Base-by-base conservation (phyloP, 2,888 invertebrate genomes). In the Sarcophaga variegata region DNA sequence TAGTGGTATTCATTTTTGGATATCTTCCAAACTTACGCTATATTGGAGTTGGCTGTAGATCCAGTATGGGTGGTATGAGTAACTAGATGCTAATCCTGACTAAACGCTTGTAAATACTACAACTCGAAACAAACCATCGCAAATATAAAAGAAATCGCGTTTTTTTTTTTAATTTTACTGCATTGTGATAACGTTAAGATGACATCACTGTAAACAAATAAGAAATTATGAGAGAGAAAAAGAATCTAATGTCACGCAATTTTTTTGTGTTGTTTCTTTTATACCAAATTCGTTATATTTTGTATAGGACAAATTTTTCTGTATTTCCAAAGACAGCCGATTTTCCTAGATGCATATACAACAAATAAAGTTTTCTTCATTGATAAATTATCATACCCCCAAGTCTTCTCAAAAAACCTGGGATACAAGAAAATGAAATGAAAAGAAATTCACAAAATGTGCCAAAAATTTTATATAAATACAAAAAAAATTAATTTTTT, bases 201-300 rank as follows among this genome's bases (percentile, higher is more conserved):
- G 54, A 17, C 54, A 54, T 14, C 54, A 54, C 54, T 54, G 54
- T 14, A 54, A 49, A 47, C 6, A 47, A 54, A 14, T 54, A 59
- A 45, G n/a, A 49, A 14, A 59, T 17, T 66, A 59, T 20, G 20
- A 78, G 25, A n/a, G 37, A 37, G 37, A 37, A 37, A 37, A 14
- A 20, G 6, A 62, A 12, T 54, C 60, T 67, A 83, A 72, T 86
- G 81, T 86, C 81, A 83, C 77, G 60, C 79, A 86, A 67, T 66
- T 82, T 62, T 79, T 81, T 54, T 14, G 17, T 70, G 45, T n/a
- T 12, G 11, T 70, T 69, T n/a, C 76, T 59, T 74, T 75, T 49
- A 45, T 22, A 76, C n/a, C 27, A 81, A 45, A 25, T 74, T 60
- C 14, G n/a, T n/a, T 67, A 25, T 66, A n/a, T 60, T 54, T 80